Percentiles rank a stretch among this genome's conserved stretches.
Evolutionary conservation across 2,797 vertebrate species (phyloP).

Genomic region (Tapirus indicus): DNA sequence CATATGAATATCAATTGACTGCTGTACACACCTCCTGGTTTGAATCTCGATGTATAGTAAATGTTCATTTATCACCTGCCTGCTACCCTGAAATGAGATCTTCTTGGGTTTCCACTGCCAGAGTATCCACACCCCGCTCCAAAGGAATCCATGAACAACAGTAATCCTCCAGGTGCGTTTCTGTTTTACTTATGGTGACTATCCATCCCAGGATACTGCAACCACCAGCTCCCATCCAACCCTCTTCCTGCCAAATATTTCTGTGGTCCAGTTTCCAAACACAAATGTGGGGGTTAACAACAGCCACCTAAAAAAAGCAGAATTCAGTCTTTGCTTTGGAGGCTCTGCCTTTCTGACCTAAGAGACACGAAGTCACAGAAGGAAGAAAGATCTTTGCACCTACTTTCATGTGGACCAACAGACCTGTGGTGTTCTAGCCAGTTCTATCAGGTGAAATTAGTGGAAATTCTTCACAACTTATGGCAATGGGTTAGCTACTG

Average conservation of each 20-base stretch:
- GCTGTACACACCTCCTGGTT: background rate
- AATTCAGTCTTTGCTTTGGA: background rate
- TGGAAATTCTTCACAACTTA: background rate
- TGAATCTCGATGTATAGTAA: background rate
- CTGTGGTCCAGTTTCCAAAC: background rate
- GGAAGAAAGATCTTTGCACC: background rate
- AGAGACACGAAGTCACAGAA: background rate
- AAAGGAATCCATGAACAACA: background rate
- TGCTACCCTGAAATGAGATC: background rate
- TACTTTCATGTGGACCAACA: background rate
- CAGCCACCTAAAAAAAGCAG: too few species aligned
- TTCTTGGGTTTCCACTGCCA: background rate
- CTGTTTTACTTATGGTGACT: background rate
- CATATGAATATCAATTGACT: background rate
- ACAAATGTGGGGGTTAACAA: background rate
- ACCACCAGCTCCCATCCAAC: background rate
- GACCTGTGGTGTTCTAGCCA: background rate
- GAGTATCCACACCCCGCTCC: background rate
- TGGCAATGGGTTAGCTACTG: background rate
- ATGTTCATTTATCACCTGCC: too few species aligned
- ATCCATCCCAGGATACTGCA: background rate
- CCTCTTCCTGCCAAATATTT: background rate
- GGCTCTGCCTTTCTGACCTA: background rate
- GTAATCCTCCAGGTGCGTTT: too few species aligned
- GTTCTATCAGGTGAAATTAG: background rate